phyloP scores from a whole-genome alignment of 2,888 invertebrate species.

The Eilema depressum region DNA sequence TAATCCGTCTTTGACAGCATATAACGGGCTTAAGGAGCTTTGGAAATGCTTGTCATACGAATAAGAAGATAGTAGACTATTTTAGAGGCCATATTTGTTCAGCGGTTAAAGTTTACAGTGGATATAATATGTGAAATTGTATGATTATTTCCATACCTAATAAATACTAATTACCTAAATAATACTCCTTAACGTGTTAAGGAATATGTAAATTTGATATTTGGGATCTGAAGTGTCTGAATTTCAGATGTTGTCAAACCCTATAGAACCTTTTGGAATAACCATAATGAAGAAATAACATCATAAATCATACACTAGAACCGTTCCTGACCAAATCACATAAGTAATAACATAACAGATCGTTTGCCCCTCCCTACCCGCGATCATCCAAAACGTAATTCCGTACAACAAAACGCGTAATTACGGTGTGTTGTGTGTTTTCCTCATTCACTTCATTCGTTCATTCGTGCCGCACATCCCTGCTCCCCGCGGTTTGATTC shows the following conservation, averaged over 20 bases:
- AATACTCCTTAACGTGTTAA: neutral
- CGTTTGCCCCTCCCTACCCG: conserved; percentile 12
- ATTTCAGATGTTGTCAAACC: neutral
- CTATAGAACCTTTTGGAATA: neutral
- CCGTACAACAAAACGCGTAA: conserved; percentile 47
- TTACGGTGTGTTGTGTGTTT: conserved; percentile 50
- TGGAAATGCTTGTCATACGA: no score
- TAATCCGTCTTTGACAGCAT: neutral
- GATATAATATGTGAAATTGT: no score
- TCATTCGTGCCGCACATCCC: conserved; percentile 28
- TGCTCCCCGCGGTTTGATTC: conserved; percentile 48
- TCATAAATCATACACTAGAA: neutral
- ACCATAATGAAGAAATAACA: neutral
- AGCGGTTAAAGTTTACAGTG: no score
- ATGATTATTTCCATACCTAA: neutral
- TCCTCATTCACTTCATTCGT: conserved; percentile 32
- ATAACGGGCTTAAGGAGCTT: neutral
- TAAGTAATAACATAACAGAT: neutral
- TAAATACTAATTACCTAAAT: neutral
- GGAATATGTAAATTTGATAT: no score
- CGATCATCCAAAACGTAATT: conserved; percentile 33
- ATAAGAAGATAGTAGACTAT: no score
- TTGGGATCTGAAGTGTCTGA: neutral
- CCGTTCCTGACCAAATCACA: neutral
- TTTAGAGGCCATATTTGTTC: no score